Conservation (phyloP, 2,888 invertebrate species). For the Platycnemis pennipes region DNA sequence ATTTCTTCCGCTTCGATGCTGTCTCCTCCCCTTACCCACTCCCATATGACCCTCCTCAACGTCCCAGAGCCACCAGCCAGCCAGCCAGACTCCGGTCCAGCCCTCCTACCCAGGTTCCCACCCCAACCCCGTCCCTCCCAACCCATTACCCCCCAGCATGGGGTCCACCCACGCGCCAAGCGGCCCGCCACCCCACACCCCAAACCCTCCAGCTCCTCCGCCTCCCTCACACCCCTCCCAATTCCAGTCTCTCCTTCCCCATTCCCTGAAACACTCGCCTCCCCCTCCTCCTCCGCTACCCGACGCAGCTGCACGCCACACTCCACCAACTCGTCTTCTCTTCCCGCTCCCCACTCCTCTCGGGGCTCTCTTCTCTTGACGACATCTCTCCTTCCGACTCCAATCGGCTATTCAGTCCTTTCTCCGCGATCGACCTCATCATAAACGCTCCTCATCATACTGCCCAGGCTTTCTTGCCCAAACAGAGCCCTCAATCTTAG, state of each 20-base stretch:
- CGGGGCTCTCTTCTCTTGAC: neutral
- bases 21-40: neutral
- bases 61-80: constrained; percentile 9
- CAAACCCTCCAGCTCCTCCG: too few relatives aligned
- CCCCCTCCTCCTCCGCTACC: neutral
- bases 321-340: constrained; percentile 51
- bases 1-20: constrained; percentile 56
- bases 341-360: neutral
- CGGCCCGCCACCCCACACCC: neutral
- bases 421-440: neutral
- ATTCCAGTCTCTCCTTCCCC: neutral
- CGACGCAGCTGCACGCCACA: constrained; percentile 58
- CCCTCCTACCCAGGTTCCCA: constrained; percentile 33
- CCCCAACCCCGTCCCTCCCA: neutral
- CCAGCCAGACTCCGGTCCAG: neutral
- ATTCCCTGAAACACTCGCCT: neutral
- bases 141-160: constrained; percentile 51
- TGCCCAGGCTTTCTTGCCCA: neutral
- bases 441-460: neutral
- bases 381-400: neutral
- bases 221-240: neutral
- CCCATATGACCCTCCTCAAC: constrained; percentile 29
- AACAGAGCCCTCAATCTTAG: too few relatives aligned
- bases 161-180: constrained; percentile 31
- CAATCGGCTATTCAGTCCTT: neutral